These are phyloP conservation scores for Gryllus bimaculatus DNA, from an alignment of 1,140 invertebrate species.

Conservation along the genomic window DNA sequence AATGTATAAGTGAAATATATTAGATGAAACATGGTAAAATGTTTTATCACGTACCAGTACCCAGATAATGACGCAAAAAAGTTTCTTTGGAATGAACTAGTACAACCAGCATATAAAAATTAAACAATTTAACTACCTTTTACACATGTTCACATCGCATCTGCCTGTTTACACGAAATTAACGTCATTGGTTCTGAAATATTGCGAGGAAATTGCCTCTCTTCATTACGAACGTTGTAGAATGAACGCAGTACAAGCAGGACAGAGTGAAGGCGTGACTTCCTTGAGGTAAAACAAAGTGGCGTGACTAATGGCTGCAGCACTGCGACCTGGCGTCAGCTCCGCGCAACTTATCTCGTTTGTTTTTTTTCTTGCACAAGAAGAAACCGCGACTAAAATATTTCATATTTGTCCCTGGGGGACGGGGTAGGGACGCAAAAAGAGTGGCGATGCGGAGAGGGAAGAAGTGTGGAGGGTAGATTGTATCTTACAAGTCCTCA, in stretches of 20 bases:
- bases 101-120: no score
- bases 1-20: no score
- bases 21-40: no score
- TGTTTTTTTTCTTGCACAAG: not conserved
- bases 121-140: no score
- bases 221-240: not conserved
- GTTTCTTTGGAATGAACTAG: no score
- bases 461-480: not conserved
- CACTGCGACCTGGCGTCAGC: slow-evolving; percentile 9
- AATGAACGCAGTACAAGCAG: not conserved
- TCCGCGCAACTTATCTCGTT: slow-evolving; percentile 13
- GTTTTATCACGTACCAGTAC: no score
- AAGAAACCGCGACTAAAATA: not conserved
- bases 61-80: no score
- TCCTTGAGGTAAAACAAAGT: not conserved
- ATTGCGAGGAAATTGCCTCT: not conserved
- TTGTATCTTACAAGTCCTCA: slow-evolving; percentile 17
- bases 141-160: not conserved
- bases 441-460: not conserved
- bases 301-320: slow-evolving; percentile 9
- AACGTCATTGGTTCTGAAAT: not conserved
- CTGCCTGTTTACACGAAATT: not conserved
- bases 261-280: not conserved
- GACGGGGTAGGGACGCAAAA: not conserved
- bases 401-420: not conserved